phyloP scores from a whole-genome alignment of 2,797 vertebrate species.

The Gastrophryne carolinensis region DNA sequence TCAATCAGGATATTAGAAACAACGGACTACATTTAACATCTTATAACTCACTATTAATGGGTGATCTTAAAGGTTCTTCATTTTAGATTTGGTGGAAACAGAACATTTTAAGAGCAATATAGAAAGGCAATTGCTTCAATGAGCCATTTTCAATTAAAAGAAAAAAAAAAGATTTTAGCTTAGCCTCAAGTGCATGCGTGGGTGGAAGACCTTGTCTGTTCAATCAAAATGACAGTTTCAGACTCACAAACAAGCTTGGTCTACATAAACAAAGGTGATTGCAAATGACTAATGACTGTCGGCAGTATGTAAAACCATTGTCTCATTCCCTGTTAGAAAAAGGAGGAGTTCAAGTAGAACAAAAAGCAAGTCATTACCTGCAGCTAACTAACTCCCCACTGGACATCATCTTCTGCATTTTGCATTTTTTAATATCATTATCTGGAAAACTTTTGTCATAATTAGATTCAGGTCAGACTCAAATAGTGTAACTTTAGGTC shows the following conservation, averaged over 20 bases:
- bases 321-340: background rate
- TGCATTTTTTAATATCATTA: background rate
- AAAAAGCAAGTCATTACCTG: conserved; percentile 4
- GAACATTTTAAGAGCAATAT: conserved; percentile 46
- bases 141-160: conserved; percentile 46
- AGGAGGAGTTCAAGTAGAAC: conserved; percentile 14
- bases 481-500: no score
- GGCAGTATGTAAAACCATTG: conserved; percentile 22
- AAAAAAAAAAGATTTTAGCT: conserved; percentile 35
- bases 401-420: background rate
- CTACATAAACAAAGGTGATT: conserved; percentile 31
- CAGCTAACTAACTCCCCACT: background rate
- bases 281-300: conserved; percentile 23
- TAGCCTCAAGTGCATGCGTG: conserved; percentile 41
- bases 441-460: no score
- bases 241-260: conserved; percentile 11
- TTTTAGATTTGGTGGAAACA: conserved; percentile 41
- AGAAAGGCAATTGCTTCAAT: conserved; percentile 49
- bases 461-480: background rate
- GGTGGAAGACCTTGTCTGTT: conserved; percentile 29
- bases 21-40: conserved; percentile 56
- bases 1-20: conserved; percentile 55
- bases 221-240: conserved; percentile 45
- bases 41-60: conserved; percentile 53
- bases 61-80: conserved; percentile 47